Evolutionary conservation across 2,888 invertebrate species (phyloP).

Genomic region (Drosophila eohydei): DNA sequence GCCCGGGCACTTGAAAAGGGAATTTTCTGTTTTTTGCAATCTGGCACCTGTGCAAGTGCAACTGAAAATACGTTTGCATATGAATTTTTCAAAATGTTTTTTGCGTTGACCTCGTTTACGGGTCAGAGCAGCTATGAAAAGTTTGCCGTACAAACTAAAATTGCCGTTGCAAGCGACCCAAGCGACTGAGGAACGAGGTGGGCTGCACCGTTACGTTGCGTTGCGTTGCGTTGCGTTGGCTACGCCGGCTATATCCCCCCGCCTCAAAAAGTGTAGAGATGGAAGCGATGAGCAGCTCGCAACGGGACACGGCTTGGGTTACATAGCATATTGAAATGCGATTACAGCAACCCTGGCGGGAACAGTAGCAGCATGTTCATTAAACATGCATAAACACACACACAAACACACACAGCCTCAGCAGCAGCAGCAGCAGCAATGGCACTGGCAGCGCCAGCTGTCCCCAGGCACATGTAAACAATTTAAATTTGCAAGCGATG

Average conservation of each 20-base stretch:
- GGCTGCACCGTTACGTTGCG: slow-evolving; percentile 2
- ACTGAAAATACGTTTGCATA: slow-evolving; percentile 77
- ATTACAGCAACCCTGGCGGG: slow-evolving; percentile 69
- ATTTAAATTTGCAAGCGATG: slow-evolving; percentile 77
- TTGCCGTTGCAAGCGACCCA: slow-evolving; percentile 61
- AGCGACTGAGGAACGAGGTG: slow-evolving; percentile 4
- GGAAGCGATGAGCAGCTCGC: slow-evolving; percentile 35
- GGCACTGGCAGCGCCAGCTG: slow-evolving; percentile 43
- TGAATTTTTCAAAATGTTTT: slow-evolving; percentile 78
- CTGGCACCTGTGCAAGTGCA: slow-evolving; percentile 71
- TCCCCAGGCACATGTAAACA: slow-evolving; percentile 77
- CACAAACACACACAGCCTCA: slow-evolving; percentile 40
- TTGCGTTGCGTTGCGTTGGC: slow-evolving; percentile 6
- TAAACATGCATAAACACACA: slow-evolving; percentile 76
- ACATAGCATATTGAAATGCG: slow-evolving; percentile 75
- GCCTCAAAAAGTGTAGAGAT: not conserved
- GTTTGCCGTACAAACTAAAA: slow-evolving; percentile 74
- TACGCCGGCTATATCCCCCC: not conserved
- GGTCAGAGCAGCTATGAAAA: slow-evolving; percentile 75
- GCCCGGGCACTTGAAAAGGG: slow-evolving; percentile 49
- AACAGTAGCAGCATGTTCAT: slow-evolving; percentile 64
- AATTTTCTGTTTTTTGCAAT: slow-evolving; percentile 57
- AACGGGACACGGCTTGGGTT: slow-evolving; percentile 51
- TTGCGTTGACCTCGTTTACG: slow-evolving; percentile 76
- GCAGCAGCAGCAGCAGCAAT: slow-evolving; percentile 10